Evolutionary conservation across 2,797 vertebrate genomes (phyloP), one percentile per base, ranked within the genome.

Genomic region (Mico argentatus): DNA sequence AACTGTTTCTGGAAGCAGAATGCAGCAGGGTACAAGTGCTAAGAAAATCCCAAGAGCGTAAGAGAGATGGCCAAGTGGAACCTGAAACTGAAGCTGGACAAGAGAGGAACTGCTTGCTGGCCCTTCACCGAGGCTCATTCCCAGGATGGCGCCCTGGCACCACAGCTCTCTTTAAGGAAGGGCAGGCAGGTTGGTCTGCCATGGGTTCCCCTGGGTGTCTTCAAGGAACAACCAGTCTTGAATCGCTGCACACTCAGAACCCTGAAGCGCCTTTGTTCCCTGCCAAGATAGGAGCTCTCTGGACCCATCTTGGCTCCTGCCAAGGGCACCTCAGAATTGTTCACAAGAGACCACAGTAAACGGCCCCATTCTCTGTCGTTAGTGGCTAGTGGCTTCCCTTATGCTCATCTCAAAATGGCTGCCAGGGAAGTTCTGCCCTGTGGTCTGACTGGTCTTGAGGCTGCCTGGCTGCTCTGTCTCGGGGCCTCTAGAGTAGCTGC

Each of bases 231-330:
- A 67, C 41, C 0, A 9, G 2, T 26, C 26, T 27, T 27, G 26
- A 10, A 26, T 59, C 10, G 1, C 4, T 12, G 5, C 33, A 48
- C 7, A 17, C 4, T 41, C 41, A 7, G 11, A n/a, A 6, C 7
- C n/a, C 41, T 2, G 30, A 2, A 4, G 9, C 8, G 27, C 36
- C 33, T 15, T 0, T 81, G 22, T 27, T 59, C 10, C 10, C 57
- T 26, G 26, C 4, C 30, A 55, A 19, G 44, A 80, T 72, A 79
- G 50, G 17, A 52, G 17, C 2, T 5, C 14, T 39, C 11, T 19
- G 33, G 61, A 2, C 26, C 33, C 77, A 4, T 1, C 7, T 5
- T 44, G 17, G 33, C 46, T 30, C n/a, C 50, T 57, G 57, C 9
- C 7, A 26, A 50, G 8, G 39, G 4, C 2, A 27, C 33, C 50